Conservation (phyloP, 1,140 invertebrate species). For the Oreohelix idahoensis region DNA sequence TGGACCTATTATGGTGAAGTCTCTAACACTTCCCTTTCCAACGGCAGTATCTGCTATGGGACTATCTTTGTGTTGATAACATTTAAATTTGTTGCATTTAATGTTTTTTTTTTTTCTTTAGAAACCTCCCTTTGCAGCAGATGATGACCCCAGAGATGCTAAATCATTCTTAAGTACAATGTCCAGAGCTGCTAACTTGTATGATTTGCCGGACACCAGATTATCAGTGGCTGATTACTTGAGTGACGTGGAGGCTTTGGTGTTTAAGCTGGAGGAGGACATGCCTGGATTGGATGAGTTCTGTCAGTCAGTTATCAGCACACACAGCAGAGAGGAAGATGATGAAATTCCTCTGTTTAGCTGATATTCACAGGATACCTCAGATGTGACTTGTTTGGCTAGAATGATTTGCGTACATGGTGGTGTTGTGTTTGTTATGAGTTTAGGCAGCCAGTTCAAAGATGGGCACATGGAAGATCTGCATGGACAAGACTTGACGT, state of each 20-base stretch:
- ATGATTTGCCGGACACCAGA: constrained; percentile 8
- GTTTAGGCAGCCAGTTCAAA: too few relatives aligned
- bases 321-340: constrained; percentile 33
- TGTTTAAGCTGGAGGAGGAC: constrained; percentile 29
- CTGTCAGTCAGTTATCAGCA: constrained; percentile 39
- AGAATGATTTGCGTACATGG: neutral
- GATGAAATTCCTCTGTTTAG: constrained; percentile 19
- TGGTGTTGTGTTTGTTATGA: neutral
- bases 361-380: neutral
- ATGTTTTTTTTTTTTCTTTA: neutral
- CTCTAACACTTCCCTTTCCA: too few relatives aligned
- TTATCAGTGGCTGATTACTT: constrained; percentile 33
- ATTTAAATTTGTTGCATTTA: neutral
- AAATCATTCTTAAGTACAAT: constrained; percentile 31
- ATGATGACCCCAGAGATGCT: constrained; percentile 36
- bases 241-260: constrained; percentile 29
- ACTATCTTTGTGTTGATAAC: neutral
- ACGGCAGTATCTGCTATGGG: too few relatives aligned
- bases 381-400: neutral
- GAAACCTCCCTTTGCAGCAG: constrained; percentile 37
- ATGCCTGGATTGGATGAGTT: constrained; percentile 39
- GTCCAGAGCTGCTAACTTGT: constrained; percentile 21
- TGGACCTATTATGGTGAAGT: too few relatives aligned
- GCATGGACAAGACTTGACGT: too few relatives aligned
- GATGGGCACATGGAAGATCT: too few relatives aligned